Conservation (phyloP, 1,140 invertebrate genomes). For the Panulirus ornatus region DNA sequence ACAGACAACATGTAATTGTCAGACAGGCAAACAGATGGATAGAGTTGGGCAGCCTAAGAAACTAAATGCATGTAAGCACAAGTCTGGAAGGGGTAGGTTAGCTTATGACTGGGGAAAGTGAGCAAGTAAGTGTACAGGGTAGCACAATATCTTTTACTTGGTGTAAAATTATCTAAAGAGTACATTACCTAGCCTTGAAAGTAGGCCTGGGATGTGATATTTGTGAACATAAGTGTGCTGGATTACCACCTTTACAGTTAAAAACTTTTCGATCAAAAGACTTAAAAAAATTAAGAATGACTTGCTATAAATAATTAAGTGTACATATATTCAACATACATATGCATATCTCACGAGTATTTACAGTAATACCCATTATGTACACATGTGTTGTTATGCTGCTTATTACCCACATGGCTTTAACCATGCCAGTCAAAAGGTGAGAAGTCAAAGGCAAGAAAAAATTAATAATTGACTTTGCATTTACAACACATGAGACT, state of each 20-base stretch:
- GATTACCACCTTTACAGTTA: neutral
- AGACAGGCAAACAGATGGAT: neutral
- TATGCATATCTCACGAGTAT: too few species aligned
- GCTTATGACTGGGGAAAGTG: neutral
- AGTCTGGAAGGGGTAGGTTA: neutral
- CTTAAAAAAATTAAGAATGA: too few species aligned
- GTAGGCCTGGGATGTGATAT: slow-evolving; percentile 26
- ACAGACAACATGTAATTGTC: neutral
- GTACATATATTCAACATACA: too few species aligned
- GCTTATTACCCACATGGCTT: too few species aligned
- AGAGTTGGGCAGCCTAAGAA: neutral
- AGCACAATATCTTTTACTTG: slow-evolving; percentile 8
- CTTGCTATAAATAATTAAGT: too few species aligned
- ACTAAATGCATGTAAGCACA: neutral
- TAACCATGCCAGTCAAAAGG: too few species aligned
- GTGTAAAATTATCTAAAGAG: slow-evolving; percentile 4
- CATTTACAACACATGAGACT: too few species aligned
- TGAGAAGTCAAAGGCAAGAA: too few species aligned
- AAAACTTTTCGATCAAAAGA: neutral
- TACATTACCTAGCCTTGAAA: slow-evolving; percentile 47
- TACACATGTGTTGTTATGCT: too few species aligned
- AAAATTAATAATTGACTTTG: too few species aligned
- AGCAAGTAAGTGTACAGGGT: neutral
- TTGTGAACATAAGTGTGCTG: neutral
- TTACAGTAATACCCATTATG: too few species aligned